Percentiles rank a stretch among this genome's conserved stretches.
Evolutionary conservation across 2,888 invertebrate genomes (phyloP).

Genomic region (Tinea semifulvella): DNA sequence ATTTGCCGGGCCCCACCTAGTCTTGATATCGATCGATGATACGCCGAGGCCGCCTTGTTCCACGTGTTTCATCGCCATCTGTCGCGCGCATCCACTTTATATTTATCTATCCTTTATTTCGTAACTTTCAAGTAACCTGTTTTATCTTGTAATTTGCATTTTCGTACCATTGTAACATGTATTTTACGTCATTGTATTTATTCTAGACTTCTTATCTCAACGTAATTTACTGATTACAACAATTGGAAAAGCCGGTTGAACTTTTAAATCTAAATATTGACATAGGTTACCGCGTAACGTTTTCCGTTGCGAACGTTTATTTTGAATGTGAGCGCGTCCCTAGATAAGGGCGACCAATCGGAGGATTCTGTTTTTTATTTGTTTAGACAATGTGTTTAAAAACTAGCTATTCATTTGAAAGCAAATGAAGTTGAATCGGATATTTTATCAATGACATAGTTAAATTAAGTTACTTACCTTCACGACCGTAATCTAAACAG

Average conservation of each 20-base stretch:
- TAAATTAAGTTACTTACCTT: too few species aligned
- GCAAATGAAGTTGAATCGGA: too few species aligned
- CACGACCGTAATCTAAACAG: too few species aligned
- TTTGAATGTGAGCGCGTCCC: constrained; percentile 12
- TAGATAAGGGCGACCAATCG: constrained; percentile 14
- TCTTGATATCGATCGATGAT: constrained; percentile 5
- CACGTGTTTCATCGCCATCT: constrained; percentile 9
- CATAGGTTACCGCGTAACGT: constrained; percentile 8
- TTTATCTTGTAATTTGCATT: not conserved
- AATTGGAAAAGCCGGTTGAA: too few species aligned
- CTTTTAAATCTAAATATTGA: too few species aligned
- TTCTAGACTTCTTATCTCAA: too few species aligned
- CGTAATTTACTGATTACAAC: too few species aligned
- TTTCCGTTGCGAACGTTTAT: constrained; percentile 10
- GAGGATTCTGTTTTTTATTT: constrained; percentile 1
- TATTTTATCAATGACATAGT: too few species aligned
- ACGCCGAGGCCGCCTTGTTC: not conserved
- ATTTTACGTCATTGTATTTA: too few species aligned
- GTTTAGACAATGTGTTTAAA: too few species aligned
- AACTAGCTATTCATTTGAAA: too few species aligned
- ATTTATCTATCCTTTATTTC: not conserved
- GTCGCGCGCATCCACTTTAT: not conserved
- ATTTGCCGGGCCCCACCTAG: not conserved
- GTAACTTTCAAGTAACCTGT: not conserved
- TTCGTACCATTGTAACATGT: too few species aligned